These are phyloP conservation scores for Brassicogethes aeneus DNA, from an alignment of 2,888 invertebrate genomes.

Conservation along the genomic window DNA sequence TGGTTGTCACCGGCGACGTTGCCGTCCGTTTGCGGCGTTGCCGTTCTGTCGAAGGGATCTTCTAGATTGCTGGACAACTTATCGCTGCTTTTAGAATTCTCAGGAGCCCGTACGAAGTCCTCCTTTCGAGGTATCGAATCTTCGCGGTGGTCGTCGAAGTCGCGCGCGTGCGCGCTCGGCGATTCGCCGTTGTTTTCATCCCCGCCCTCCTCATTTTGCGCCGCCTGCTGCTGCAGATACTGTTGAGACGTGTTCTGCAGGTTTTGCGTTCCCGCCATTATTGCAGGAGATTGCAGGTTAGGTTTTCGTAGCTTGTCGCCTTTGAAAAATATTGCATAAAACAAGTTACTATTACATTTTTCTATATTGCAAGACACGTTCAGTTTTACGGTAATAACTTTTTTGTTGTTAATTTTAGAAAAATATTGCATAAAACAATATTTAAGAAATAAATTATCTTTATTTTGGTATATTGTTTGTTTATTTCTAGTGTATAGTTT, in stretches of 20 bases:
- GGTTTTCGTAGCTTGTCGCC: conserved; percentile 37
- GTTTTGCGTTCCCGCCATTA: conserved; percentile 33
- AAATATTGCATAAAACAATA: no score
- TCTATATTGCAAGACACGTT: no score
- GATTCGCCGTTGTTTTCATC: conserved; percentile 1
- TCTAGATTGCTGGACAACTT: conserved; percentile 19
- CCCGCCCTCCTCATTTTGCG: conserved; percentile 5
- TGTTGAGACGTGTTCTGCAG: conserved; percentile 27
- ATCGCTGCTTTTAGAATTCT: conserved; percentile 29
- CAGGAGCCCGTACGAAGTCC: conserved; percentile 27
- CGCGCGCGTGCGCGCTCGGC: not conserved
- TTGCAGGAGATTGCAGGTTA: conserved; percentile 31
- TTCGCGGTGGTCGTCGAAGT: no score
- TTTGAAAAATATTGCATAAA: conserved; percentile 11
- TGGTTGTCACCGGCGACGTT: conserved; percentile 22
- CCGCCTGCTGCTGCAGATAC: conserved; percentile 13
- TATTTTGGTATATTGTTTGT: no score
- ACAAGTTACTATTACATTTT: not conserved
- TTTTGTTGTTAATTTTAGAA: no score
- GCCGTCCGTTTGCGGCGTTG: conserved; percentile 11
- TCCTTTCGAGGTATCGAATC: conserved; percentile 25
- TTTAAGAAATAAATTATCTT: no score
- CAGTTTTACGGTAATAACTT: no score
- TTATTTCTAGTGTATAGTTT: no score
- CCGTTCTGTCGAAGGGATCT: conserved; percentile 26